Percentiles rank a stretch among this genome's conserved stretches.
Evolutionary conservation across 1,140 invertebrate genomes (phyloP).

Genomic region (Pogonus chalceus): DNA sequence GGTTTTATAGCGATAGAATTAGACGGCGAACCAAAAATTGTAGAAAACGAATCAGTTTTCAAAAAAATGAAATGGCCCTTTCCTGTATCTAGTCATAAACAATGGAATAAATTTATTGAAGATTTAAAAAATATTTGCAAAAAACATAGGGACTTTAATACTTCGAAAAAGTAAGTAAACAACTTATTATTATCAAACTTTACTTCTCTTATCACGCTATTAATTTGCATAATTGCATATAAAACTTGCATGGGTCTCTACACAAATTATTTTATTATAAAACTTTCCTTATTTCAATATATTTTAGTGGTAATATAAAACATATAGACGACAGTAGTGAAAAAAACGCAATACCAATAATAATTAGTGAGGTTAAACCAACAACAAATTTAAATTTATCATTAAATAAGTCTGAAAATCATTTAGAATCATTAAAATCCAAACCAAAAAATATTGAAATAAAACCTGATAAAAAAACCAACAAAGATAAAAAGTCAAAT

Average conservation of each 20-base stretch:
- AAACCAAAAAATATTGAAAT: background rate
- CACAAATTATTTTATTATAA: background rate
- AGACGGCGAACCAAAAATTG: background rate
- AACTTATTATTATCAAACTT: background rate
- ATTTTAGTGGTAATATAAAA: background rate
- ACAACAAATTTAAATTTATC: background rate
- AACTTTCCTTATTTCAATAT: background rate
- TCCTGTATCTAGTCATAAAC: constrained; percentile 2
- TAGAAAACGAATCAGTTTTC: constrained; percentile 1
- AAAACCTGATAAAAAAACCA: background rate
- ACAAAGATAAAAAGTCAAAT: background rate
- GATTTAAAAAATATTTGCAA: constrained; percentile 25
- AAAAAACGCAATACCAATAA: background rate
- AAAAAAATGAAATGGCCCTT: background rate
- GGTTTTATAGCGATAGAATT: background rate
- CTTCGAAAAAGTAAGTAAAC: constrained; percentile 7
- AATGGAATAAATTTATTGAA: constrained; percentile 26
- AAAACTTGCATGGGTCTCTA: background rate
- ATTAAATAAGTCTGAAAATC: background rate
- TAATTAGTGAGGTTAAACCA: background rate
- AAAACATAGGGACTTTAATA: background rate
- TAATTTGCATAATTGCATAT: no score
- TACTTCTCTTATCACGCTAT: background rate
- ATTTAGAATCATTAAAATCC: background rate
- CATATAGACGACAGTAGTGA: background rate